Evolutionary conservation across 2,888 invertebrate species (phyloP).

Genomic region (Tipula unca): DNA sequence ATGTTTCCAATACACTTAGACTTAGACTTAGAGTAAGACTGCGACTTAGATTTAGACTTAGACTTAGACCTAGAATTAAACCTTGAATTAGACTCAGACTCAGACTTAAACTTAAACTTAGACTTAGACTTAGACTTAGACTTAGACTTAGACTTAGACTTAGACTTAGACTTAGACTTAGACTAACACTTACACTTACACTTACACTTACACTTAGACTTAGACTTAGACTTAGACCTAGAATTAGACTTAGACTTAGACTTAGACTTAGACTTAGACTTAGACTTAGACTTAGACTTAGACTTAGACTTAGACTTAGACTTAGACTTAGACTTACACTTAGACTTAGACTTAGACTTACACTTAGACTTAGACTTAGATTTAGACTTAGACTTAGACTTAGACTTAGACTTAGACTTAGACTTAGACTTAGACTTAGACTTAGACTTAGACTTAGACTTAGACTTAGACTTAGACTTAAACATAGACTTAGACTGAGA

Average conservation of each 20-base stretch:
- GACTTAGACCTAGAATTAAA: no score
- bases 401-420: neutral
- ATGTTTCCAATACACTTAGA: no score
- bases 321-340: neutral
- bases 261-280: neutral
- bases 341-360: neutral
- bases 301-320: neutral
- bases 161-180: neutral
- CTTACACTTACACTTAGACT: neutral
- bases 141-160: neutral
- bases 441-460: neutral
- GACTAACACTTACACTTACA: neutral
- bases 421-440: neutral
- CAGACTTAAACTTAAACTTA: neutral
- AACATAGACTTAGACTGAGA: neutral
- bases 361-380: neutral
- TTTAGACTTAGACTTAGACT: neutral
- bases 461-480: neutral
- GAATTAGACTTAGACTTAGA: neutral
- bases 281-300: neutral
- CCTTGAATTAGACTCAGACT: no score
- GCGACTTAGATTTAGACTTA: no score
- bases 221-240: neutral
- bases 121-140: conserved; percentile 19
- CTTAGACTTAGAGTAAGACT: no score